A percentile compares a stretch with the other conserved stretches of the same genome.
These are phyloP conservation scores for Dromius quadrimaculatus DNA, from an alignment of 2,888 invertebrate genomes.

Conservation along the genomic window DNA sequence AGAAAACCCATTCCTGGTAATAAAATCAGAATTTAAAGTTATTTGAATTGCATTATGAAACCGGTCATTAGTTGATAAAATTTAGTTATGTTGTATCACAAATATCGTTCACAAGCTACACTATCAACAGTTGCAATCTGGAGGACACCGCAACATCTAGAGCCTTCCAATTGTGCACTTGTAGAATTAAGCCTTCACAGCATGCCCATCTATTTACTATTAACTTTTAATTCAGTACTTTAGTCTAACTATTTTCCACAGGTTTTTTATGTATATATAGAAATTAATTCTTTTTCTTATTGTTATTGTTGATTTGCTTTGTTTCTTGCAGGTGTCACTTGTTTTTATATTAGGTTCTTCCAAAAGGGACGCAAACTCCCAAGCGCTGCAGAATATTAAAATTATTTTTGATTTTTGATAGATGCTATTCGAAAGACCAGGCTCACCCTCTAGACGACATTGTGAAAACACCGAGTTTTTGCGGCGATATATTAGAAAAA, in stretches of 20 bases:
- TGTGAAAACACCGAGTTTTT: slow-evolving; percentile 17
- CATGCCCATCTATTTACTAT: slow-evolving; percentile 33
- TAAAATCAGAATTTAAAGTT: no score
- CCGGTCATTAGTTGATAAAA: no score
- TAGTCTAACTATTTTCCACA: slow-evolving; percentile 15
- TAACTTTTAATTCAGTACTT: slow-evolving; percentile 29
- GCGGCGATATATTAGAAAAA: slow-evolving; percentile 5
- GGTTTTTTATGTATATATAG: slow-evolving; percentile 33
- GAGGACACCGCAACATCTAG: slow-evolving; percentile 19
- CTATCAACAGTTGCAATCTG: slow-evolving; percentile 26
- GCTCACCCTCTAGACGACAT: slow-evolving; percentile 8
- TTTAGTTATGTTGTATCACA: no score
- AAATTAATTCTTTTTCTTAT: slow-evolving; percentile 15
- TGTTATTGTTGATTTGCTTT: slow-evolving; percentile 42
- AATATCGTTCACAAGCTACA: not conserved
- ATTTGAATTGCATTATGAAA: no score
- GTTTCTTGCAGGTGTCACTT: slow-evolving; percentile 55
- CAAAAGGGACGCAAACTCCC: slow-evolving; percentile 49
- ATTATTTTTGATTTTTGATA: slow-evolving; percentile 26
- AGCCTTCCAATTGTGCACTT: slow-evolving; percentile 11
- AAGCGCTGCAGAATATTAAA: slow-evolving; percentile 40
- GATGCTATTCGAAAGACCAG: slow-evolving; percentile 26
- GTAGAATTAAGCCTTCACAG: slow-evolving; percentile 44
- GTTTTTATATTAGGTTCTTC: not conserved
- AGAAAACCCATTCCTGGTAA: no score